phyloP scores from a whole-genome alignment of 2,113 vertebrate species.

The Dinomys branickii region DNA sequence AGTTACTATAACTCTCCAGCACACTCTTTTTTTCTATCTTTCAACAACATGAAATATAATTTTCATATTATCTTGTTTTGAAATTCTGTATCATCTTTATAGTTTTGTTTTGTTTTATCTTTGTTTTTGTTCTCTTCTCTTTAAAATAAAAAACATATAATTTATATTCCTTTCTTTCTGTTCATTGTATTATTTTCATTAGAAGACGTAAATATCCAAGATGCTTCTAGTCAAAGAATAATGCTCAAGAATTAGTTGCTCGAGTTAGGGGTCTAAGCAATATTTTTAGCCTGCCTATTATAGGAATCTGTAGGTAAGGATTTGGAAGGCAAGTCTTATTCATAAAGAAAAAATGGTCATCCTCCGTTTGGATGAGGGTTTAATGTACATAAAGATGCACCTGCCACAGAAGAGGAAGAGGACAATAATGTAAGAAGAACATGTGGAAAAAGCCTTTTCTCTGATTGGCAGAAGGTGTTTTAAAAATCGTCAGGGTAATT shows the following conservation, averaged over 20 bases:
- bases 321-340: background rate
- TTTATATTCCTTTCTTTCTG: background rate
- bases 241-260: background rate
- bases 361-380: slow-evolving; percentile 47
- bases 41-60: too few species aligned
- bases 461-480: too few species aligned
- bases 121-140: too few species aligned
- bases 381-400: slow-evolving; percentile 67
- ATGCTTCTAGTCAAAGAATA: background rate
- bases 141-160: too few species aligned
- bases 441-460: too few species aligned
- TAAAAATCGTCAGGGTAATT: too few species aligned
- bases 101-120: too few species aligned
- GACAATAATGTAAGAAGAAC: slow-evolving; percentile 63
- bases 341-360: background rate
- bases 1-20: background rate
- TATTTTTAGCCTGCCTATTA: background rate
- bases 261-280: background rate
- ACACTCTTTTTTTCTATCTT: background rate
- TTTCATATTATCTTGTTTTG: too few species aligned
- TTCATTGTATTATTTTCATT: background rate
- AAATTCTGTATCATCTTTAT: too few species aligned
- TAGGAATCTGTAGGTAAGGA: background rate
- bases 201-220: background rate
- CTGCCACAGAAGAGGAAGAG: slow-evolving; percentile 59